phyloP scores from a whole-genome alignment of 2,113 vertebrate genomes.

The Peucedramus taeniatus region DNA sequence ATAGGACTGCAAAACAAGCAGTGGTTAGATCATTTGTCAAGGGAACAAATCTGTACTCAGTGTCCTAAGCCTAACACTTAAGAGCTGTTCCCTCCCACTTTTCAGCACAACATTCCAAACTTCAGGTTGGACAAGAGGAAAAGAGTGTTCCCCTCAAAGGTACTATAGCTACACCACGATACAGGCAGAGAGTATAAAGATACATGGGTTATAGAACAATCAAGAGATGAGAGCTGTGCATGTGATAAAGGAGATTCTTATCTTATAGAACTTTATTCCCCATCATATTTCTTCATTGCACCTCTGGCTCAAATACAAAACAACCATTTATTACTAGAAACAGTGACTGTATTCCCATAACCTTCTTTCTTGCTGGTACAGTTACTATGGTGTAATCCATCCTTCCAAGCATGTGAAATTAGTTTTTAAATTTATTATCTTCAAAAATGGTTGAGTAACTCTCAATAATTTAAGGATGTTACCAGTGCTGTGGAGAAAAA shows the following conservation, averaged over 20 bases:
- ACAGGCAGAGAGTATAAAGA: neutral
- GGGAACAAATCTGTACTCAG: neutral
- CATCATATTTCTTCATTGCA: neutral
- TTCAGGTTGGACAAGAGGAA: neutral
- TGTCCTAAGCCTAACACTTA: neutral
- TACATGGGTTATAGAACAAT: neutral
- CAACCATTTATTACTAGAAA: neutral
- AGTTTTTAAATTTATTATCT: neutral
- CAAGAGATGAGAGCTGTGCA: neutral
- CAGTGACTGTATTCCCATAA: neutral
- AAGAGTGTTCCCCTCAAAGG: neutral
- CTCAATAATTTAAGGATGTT: neutral
- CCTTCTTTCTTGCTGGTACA: neutral
- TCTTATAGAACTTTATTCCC: neutral
- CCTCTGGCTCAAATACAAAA: neutral
- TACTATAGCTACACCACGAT: rapidly evolving
- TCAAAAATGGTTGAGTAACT: neutral
- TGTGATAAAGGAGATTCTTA: neutral
- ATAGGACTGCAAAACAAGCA: neutral
- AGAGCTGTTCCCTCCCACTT: neutral
- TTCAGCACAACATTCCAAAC: neutral
- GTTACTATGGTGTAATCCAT: neutral
- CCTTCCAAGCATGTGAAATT: neutral
- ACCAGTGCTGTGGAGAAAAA: neutral
- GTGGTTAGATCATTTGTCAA: neutral